Evolutionary conservation across 2,113 vertebrate species (phyloP), one percentile per base, ranked within the genome.

Genomic region (Centropus unirufus): DNA sequence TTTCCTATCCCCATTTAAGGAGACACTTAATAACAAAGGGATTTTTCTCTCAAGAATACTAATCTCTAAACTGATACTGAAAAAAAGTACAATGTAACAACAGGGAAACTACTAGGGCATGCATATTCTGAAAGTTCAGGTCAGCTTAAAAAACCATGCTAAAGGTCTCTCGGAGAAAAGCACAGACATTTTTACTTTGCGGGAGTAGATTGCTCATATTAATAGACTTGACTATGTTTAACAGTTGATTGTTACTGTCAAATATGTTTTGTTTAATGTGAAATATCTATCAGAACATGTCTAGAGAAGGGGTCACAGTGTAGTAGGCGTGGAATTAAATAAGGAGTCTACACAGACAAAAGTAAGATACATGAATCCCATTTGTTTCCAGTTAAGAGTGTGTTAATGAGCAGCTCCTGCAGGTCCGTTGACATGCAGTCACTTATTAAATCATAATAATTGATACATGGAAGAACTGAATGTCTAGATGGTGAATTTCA

Each of bases 231-330:
- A 36, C 30, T 40, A 30, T 72, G 13, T 34, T 49, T 23, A 93
- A 27, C 9, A 36, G 16, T 22, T 1, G 9, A 11, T 8, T 40
- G 24, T 18, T 61, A 24, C 42, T 80, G 62, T 14, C 26, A 32
- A 64, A 57, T 5, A 3, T 8, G 16, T 24, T 76, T 68, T 76
- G 16, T 54, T 70, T 58, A 36, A 63, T 1, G 8, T 19, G 20
- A 54, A 57, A 15, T 0, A 1, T 57, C 6, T 57, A 57, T 26
- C 12, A 66, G 4, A 14, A 69, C 14, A 26, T 1, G 1, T 36
- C 18, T 36, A 47, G 44, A 42, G 2, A 64, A 27, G 2, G 14
- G 27, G 3, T 22, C 21, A 17, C 6, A 14, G 36, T 52, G 52
- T 16, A 59, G 76, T 27, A 76, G 54, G 14, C 9, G 54, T 19